Percentiles rank a stretch among this genome's conserved stretches.
Conservation (phyloP, 2,797 vertebrate species). For the Bucorvus abyssinicus region DNA sequence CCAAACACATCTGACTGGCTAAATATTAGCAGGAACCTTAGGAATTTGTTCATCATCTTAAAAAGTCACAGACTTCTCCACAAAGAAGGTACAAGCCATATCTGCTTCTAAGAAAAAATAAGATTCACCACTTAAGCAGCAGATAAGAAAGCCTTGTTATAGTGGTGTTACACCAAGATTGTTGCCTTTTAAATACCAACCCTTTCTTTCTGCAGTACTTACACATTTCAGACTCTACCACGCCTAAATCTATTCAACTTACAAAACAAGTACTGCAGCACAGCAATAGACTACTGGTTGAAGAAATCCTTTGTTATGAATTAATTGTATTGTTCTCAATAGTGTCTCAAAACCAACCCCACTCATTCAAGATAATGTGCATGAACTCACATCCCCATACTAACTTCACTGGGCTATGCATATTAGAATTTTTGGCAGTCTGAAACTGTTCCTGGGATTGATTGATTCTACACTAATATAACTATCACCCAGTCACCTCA, state of each 20-base stretch:
- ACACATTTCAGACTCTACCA: neutral
- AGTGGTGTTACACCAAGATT: neutral
- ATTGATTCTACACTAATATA: slow-evolving; percentile 24
- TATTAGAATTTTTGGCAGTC: neutral
- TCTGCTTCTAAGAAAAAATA: neutral
- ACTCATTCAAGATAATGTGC: neutral
- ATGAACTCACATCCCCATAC: neutral
- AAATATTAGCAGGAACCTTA: neutral
- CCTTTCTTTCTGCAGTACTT: neutral
- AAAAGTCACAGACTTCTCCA: neutral
- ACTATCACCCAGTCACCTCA: slow-evolving; percentile 72
- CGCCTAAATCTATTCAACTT: neutral
- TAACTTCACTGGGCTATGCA: neutral
- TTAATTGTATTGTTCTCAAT: neutral
- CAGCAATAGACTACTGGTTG: neutral
- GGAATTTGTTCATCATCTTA: neutral
- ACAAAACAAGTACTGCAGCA: neutral
- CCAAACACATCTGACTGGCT: neutral
- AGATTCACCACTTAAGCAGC: neutral
- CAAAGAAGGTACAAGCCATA: neutral
- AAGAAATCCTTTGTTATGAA: neutral
- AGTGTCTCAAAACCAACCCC: neutral
- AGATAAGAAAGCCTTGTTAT: neutral
- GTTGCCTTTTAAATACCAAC: neutral
- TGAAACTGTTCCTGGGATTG: slow-evolving; percentile 40